Base-by-base conservation (phyloP, 1,140 invertebrate species). In the Lithobius niger region DNA sequence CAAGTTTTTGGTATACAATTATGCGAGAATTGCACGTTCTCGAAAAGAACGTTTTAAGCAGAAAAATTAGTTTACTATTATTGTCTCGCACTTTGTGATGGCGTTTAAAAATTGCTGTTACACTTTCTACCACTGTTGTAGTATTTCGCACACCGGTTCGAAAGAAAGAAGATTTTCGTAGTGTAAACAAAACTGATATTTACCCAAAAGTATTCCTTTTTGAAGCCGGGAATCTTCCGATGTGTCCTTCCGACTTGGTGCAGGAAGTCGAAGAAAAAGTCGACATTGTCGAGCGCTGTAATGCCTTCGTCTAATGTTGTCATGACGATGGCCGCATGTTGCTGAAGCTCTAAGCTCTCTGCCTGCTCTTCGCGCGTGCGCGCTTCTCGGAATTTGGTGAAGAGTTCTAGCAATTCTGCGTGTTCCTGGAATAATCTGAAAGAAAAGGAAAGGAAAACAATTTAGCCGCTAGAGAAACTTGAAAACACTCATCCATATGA, bases 261-360 rank as follows among this genome's bases (percentile, higher is more conserved):
- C 16, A 94, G 75, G 67, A 82, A 88, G 57, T 82, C 77, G 65
- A 90, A 81, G 71, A 91, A 90, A 57, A 78, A 77, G 65, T 91
- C 86, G 61, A 88, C 76, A 63, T 90, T 81, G 64, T 91, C 87
- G 50, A 92, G 74, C 25, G 82, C 80, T 64, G 83, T 84, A 69
- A 93, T 92, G 28, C 84, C 84, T 65, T 91, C 73, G 59, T 76
- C 72, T 49, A 94, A 71, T 1, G 88, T 88, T 58, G 78, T 79
- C 88, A 94, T 93, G 13, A 94, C 88, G 61, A 83, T 84, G 55
- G 79, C 81, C 16, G 88, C 89, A 64, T 94, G 89, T 64, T 90
- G 84, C 6, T 82, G 82, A 24, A 94, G 70, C 71, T 88, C 85
- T 71, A 82, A 77, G 21, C 64, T 68, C 59, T 80, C 78, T 43